phyloP scores from a whole-genome alignment of 2,797 vertebrate genomes.

The Gymnodraco acuticeps region DNA sequence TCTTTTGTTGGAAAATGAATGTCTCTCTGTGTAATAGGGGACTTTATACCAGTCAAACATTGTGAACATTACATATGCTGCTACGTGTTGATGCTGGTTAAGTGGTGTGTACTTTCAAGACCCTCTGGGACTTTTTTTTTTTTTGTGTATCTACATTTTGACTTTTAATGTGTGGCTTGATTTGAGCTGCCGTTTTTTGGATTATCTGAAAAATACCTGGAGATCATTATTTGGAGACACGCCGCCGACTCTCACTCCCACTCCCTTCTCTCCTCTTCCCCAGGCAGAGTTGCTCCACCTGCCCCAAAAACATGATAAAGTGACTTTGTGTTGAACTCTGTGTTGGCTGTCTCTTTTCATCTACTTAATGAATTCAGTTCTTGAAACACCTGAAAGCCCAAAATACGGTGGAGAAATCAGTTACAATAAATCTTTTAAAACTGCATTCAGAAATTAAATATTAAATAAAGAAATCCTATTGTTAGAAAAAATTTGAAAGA shows the following conservation, averaged over 20 bases:
- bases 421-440: conserved; percentile 30
- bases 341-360: conserved; percentile 70
- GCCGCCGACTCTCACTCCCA: not conserved
- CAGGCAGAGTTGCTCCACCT: conserved; percentile 44
- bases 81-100: conserved; percentile 16
- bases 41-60: conserved; percentile 23
- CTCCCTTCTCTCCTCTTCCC: conserved; percentile 25
- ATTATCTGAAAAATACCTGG: conserved; percentile 8
- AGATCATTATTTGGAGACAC: conserved; percentile 39
- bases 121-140: conserved; percentile 15
- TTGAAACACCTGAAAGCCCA: conserved; percentile 34
- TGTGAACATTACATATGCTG: conserved; percentile 31
- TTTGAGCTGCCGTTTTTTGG: conserved; percentile 24
- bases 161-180: conserved; percentile 43
- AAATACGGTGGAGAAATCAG: conserved; percentile 21
- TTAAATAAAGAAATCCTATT: conserved; percentile 49
- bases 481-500: conserved; percentile 20
- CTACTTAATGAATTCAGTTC: conserved; percentile 44
- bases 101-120: conserved; percentile 30
- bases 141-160: conserved; percentile 27
- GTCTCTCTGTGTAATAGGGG: conserved; percentile 32
- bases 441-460: conserved; percentile 37
- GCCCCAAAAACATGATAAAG: conserved; percentile 74
- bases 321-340: conserved; percentile 78
- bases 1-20: conserved; percentile 31